Conservation (phyloP, 2,113 vertebrate genomes). For the Opisthocomus hoazin region DNA sequence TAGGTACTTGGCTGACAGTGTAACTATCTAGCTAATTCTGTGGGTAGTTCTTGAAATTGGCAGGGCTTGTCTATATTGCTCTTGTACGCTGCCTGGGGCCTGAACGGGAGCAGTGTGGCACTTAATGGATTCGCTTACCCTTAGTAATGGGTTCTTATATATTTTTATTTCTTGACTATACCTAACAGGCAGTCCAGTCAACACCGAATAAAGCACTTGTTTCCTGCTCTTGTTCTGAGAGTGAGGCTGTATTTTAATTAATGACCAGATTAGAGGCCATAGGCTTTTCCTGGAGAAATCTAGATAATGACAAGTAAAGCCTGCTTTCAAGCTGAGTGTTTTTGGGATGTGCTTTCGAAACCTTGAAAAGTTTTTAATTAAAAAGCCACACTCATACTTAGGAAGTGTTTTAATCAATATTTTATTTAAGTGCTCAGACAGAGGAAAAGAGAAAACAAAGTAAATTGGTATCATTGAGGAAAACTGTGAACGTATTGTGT, state of each 20-base stretch:
- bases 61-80: fast-evolving
- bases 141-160: not conserved
- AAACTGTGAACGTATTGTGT: not conserved
- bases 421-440: not conserved
- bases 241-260: not conserved
- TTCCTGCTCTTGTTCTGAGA: not conserved
- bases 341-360: not conserved
- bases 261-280: not conserved
- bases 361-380: not conserved
- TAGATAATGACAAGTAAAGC: not conserved
- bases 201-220: not conserved
- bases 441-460: not conserved
- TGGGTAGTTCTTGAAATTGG: not conserved
- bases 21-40: not conserved
- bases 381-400: not conserved
- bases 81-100: not conserved
- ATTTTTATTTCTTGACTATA: not conserved
- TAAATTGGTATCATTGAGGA: not conserved
- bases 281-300: not conserved
- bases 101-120: fast-evolving
- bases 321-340: not conserved
- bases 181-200: not conserved
- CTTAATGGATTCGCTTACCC: not conserved
- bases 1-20: not conserved
- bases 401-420: not conserved